These are phyloP conservation scores for Cyanocitta stelleri DNA, from an alignment of 2,113 vertebrate genomes.

Conservation along the genomic window DNA sequence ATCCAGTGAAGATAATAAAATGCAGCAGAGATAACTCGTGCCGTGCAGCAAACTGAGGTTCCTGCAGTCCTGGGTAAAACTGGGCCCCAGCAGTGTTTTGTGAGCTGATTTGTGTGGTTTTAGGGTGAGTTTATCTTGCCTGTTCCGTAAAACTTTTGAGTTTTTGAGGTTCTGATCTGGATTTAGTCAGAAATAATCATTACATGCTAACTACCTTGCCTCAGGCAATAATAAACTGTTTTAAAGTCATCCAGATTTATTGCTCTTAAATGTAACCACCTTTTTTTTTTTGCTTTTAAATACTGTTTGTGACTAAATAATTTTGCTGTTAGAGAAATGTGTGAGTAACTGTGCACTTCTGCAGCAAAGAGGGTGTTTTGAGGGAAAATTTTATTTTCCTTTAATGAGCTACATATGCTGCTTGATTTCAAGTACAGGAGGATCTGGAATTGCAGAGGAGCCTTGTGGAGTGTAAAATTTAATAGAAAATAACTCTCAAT, in stretches of 20 bases:
- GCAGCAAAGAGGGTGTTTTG: neutral
- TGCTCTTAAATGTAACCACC: neutral
- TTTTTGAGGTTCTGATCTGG: neutral
- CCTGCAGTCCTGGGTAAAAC: rapidly evolving
- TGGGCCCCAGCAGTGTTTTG: neutral
- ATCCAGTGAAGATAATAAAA: neutral
- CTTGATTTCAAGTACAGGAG: neutral
- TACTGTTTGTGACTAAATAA: neutral
- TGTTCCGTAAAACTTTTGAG: rapidly evolving
- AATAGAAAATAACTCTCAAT: neutral
- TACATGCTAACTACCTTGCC: neutral
- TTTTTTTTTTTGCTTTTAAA: neutral
- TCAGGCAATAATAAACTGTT: neutral
- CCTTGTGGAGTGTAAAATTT: neutral
- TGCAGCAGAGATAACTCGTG: neutral
- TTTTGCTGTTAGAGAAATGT: neutral
- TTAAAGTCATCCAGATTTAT: neutral
- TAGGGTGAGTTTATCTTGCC: neutral
- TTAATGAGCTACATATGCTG: neutral
- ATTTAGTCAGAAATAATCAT: neutral
- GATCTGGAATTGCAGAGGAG: neutral
- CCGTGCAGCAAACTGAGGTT: neutral
- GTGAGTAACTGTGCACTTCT: neutral
- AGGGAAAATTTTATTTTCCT: neutral
- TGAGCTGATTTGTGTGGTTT: neutral